Conservation (phyloP, 2,888 invertebrate genomes). For the Leptinotarsa peninsularis region DNA sequence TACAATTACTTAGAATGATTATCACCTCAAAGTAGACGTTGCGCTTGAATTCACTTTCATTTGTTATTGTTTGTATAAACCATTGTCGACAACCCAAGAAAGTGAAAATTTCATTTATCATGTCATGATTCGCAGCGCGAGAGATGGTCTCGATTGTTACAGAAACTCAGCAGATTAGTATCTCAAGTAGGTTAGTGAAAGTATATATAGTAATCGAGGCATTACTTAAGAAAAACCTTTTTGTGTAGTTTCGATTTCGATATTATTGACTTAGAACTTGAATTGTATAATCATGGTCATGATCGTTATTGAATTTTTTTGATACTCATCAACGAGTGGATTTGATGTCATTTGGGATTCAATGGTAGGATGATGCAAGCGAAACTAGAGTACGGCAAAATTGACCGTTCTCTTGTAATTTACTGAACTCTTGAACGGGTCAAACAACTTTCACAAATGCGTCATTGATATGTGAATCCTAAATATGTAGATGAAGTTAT, state of each 20-base stretch:
- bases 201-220: conserved; percentile 37
- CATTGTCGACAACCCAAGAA: conserved; percentile 3
- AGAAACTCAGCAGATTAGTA: conserved; percentile 7
- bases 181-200: conserved; percentile 44
- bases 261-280: conserved; percentile 34
- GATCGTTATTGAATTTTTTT: neutral
- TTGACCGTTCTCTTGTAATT: too few relatives aligned
- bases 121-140: neutral
- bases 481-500: too few relatives aligned
- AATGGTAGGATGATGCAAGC: too few relatives aligned
- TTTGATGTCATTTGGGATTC: too few relatives aligned
- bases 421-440: too few relatives aligned
- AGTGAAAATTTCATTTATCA: conserved; percentile 10
- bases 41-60: conserved; percentile 10
- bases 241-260: conserved; percentile 39
- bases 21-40: neutral
- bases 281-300: conserved; percentile 20
- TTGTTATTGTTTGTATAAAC: neutral
- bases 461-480: too few relatives aligned
- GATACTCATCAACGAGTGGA: too few relatives aligned
- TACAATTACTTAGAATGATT: neutral
- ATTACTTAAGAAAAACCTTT: conserved; percentile 36
- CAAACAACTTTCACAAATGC: too few relatives aligned
- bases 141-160: conserved; percentile 11
- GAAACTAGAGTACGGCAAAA: too few relatives aligned